Evolutionary conservation across 2,888 invertebrate species (phyloP).

Genomic region (Agrotis exclamationis): DNA sequence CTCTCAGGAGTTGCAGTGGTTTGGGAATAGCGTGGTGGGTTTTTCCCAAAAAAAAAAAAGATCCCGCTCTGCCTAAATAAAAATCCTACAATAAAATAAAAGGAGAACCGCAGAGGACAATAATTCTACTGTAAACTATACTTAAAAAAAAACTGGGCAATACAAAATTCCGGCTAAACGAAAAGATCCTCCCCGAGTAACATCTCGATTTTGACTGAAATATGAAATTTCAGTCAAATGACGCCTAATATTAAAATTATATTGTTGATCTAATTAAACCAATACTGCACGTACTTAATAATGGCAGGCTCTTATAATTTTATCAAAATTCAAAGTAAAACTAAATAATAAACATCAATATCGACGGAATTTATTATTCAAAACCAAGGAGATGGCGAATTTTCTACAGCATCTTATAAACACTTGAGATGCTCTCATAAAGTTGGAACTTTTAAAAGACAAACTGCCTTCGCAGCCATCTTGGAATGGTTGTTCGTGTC

Average conservation of each 20-base stretch:
- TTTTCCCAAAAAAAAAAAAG: too few species aligned
- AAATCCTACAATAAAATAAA: too few species aligned
- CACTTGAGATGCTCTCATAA: slow-evolving; percentile 25
- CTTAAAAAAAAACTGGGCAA: too few species aligned
- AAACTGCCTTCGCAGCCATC: slow-evolving; percentile 27
- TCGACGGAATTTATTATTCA: slow-evolving; percentile 17
- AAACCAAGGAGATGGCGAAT: slow-evolving; percentile 1
- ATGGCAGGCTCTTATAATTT: not conserved
- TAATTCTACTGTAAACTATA: too few species aligned
- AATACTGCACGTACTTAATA: too few species aligned
- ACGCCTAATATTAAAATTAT: not conserved
- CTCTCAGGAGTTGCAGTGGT: too few species aligned
- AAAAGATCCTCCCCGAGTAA: too few species aligned
- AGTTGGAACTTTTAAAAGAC: slow-evolving; percentile 33
- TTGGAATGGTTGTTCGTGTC: slow-evolving; percentile 20
- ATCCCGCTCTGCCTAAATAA: too few species aligned
- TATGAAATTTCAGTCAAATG: not conserved
- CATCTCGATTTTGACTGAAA: too few species aligned
- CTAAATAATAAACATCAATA: not conserved
- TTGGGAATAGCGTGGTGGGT: too few species aligned
- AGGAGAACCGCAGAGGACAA: too few species aligned
- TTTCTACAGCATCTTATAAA: slow-evolving; percentile 18
- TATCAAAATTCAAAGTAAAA: slow-evolving; percentile 1
- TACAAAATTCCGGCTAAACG: too few species aligned
- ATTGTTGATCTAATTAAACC: not conserved